These are phyloP conservation scores for Argentina silus DNA, from an alignment of 2,797 vertebrate species.

Conservation along the genomic window DNA sequence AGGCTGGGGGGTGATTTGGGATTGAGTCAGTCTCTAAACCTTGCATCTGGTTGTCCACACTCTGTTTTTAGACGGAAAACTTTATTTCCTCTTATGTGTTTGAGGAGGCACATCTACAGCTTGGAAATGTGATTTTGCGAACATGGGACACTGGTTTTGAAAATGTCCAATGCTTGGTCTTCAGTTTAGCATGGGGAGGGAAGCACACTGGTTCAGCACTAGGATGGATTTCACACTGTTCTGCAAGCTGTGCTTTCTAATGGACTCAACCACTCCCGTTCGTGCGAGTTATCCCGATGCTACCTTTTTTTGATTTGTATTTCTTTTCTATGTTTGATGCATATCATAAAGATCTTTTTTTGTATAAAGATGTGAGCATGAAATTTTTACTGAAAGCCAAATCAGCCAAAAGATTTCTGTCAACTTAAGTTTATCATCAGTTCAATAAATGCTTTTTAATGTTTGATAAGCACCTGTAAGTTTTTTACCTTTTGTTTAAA, in stretches of 20 bases:
- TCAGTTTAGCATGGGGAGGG: background rate
- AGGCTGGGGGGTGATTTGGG: no score
- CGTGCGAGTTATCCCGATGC: background rate
- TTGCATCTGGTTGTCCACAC: background rate
- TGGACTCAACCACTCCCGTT: background rate
- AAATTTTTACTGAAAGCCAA: conserved; percentile 13
- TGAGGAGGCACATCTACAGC: background rate
- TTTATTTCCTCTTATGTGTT: conserved; percentile 12
- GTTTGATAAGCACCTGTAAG: conserved; percentile 23
- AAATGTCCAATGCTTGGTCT: conserved; percentile 12
- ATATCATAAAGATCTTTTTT: conserved; percentile 17
- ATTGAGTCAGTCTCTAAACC: background rate
- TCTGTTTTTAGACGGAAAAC: background rate
- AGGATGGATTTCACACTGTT: background rate
- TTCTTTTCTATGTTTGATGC: background rate
- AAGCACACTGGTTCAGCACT: background rate
- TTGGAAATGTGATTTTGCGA: background rate
- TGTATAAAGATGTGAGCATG: conserved; percentile 15
- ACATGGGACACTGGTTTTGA: background rate
- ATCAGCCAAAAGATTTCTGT: background rate
- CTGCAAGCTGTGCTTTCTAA: background rate
- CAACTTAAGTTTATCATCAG: no score
- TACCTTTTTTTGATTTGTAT: conserved; percentile 14
- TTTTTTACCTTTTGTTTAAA: background rate
- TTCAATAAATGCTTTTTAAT: conserved; percentile 41